Evolutionary conservation across 2,113 vertebrate species (phyloP).

Genomic region (Notothenia rossii): DNA sequence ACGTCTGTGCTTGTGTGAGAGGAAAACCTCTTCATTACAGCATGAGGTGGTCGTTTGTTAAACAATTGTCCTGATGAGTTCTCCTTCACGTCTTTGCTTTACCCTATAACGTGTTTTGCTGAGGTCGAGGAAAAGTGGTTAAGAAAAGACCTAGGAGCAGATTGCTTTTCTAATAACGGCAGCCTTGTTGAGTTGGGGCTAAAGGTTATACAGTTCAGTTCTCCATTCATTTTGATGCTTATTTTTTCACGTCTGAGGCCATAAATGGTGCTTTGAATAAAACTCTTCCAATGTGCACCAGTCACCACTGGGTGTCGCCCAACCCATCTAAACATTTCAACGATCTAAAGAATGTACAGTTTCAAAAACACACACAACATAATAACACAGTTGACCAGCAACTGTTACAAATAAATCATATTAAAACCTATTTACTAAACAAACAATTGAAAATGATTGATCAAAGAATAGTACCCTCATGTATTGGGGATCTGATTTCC

Average conservation of each 20-base stretch:
- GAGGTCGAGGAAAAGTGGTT: too few relatives aligned
- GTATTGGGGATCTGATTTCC: conserved; percentile 13
- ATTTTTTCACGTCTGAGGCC: neutral
- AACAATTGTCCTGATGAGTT: too few relatives aligned
- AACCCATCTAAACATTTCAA: neutral
- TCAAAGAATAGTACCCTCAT: neutral
- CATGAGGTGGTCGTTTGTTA: too few relatives aligned
- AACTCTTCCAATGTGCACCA: neutral
- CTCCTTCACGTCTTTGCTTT: too few relatives aligned
- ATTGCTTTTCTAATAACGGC: too few relatives aligned
- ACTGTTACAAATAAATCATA: conserved; percentile 80
- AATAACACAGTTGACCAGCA: conserved; percentile 95
- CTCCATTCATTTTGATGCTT: neutral
- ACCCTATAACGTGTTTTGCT: too few relatives aligned
- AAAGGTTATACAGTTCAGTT: neutral
- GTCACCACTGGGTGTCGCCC: conserved; percentile 36
- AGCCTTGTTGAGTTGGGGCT: too few relatives aligned
- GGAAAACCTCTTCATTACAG: too few relatives aligned
- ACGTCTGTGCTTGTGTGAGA: too few relatives aligned
- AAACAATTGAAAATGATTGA: conserved; percentile 41
- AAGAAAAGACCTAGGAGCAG: too few relatives aligned
- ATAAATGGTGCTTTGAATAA: neutral
- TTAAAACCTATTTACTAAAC: conserved; percentile 52
- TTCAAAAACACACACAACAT: conserved; percentile 75
- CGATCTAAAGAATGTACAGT: conserved; percentile 16